Evolutionary conservation across 2,797 vertebrate genomes (phyloP), one percentile per base, ranked within the genome.

Genomic region (Prionace glauca): DNA sequence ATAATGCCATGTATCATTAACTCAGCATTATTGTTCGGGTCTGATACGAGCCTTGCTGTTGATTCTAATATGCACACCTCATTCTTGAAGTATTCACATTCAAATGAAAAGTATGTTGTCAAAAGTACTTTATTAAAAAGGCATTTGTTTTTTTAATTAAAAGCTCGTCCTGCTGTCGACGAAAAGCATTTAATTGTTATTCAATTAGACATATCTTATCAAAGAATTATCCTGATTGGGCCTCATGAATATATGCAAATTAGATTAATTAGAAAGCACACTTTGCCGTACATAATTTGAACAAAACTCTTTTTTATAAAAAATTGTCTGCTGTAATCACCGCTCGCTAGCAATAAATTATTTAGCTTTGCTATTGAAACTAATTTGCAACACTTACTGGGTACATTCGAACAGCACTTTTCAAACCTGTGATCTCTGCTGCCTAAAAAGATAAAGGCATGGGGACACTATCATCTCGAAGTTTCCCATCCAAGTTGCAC

Each of bases 101-200:
- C 24, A 71, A n/a, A 67, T 60, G 24, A 11, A 4, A 60, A 88
- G 29, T 11, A 67, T 91, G 88, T 65, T 14, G 45, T 50, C 12
- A 62, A 90, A 90, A 90, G 29, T 62, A 32, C 56, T 90, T 94
- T 45, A 91, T 94, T 45, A 91, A 91, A n/a, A 91, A 20, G 88
- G 32, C n/a, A 20, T n/a, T 67, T 22, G n/a, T 16, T 67, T 91
- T 67, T 62, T 56, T 56, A 56, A 67, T 91, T 67, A 91, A 69
- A 92, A 69, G 18, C n/a, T 41, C 1, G 26, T 88, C 24, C 32
- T 3, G 72, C 62, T 36, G n/a, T 69, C 62, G 12, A 67, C 90
- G 69, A 69, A 69, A 84, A 69, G 8, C 36, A 69, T 69, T 41
- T 92, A 41, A 41, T 92, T 41, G 90, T 67, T 69, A 92, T 92